A percentile compares a stretch with the other conserved stretches of the same genome.
Evolutionary conservation across 2,113 vertebrate genomes (phyloP).

Genomic region (Heliornis fulica): DNA sequence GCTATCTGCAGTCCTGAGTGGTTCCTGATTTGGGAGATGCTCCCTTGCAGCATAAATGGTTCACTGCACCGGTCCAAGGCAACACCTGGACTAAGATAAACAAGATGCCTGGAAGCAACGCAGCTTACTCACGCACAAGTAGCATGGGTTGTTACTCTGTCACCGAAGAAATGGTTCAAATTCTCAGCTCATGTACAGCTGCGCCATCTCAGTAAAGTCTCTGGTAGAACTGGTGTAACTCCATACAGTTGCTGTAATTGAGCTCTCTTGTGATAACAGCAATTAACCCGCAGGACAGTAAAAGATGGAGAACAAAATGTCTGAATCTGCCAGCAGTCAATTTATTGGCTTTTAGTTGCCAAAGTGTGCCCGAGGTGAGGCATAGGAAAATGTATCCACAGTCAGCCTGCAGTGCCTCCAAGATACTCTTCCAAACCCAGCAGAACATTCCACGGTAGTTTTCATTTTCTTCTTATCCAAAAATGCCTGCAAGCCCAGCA

Average conservation of each 20-base stretch:
- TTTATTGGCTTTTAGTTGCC: slow-evolving; percentile 7
- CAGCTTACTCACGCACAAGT: not conserved
- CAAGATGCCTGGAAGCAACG: not conserved
- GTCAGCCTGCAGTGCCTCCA: not conserved
- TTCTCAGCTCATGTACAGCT: not conserved
- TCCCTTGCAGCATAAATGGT: not conserved
- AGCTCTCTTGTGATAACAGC: not conserved
- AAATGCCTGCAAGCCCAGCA: not conserved
- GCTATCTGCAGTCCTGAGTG: not conserved
- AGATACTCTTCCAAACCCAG: not conserved
- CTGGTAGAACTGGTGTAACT: not conserved
- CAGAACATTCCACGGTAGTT: slow-evolving; percentile 11
- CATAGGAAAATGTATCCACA: not conserved
- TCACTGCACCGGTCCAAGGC: not conserved
- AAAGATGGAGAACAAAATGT: not conserved
- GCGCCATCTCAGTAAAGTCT: not conserved
- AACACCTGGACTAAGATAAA: not conserved
- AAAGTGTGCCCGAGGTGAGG: not conserved
- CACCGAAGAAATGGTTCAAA: not conserved
- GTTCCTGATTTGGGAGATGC: not conserved
- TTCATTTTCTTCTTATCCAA: not conserved
- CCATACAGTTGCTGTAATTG: not conserved
- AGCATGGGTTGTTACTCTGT: not conserved
- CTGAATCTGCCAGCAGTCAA: not conserved
- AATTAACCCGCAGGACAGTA: not conserved